Conservation (phyloP, 2,797 vertebrate genomes). For the Coregonus sp. region DNA sequence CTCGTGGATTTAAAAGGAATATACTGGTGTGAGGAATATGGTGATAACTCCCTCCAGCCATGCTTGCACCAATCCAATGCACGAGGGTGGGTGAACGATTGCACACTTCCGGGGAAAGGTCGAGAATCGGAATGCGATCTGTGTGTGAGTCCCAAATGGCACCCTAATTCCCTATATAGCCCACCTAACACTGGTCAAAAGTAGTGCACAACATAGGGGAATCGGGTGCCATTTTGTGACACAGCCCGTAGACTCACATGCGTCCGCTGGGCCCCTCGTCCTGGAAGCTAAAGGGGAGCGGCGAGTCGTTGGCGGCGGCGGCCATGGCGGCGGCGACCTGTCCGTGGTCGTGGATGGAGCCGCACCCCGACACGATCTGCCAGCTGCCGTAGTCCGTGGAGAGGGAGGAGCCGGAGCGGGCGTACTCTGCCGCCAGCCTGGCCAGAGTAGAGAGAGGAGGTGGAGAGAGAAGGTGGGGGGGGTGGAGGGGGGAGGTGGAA, state of each 20-base stretch:
- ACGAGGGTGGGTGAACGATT: background rate
- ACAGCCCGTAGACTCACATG: constrained; percentile 82
- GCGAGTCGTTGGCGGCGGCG: constrained; percentile 74
- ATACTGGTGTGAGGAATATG: background rate
- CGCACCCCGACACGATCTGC: constrained; percentile 97
- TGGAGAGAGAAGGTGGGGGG: background rate
- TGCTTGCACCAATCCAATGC: background rate
- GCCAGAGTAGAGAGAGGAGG: constrained; percentile 10
- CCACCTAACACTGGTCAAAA: no score
- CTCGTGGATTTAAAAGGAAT: background rate
- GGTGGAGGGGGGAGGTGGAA: constrained; percentile 27
- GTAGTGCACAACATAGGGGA: background rate
- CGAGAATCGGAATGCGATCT: background rate
- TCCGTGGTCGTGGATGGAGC: constrained; percentile 92
- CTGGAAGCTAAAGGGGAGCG: constrained; percentile 91
- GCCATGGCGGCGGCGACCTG: constrained; percentile 69
- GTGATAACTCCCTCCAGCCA: background rate
- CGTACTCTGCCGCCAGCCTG: constrained; percentile 86
- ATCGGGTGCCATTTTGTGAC: background rate
- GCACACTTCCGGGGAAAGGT: background rate
- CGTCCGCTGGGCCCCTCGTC: constrained; percentile 89
- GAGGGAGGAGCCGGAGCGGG: constrained; percentile 91
- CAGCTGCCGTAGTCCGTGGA: constrained; percentile 98
- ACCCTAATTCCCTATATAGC: background rate
- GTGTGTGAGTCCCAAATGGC: background rate